Percentiles rank a stretch among this genome's conserved stretches.
Conservation (phyloP, 1,140 invertebrate species). For the Drosophila auraria region DNA sequence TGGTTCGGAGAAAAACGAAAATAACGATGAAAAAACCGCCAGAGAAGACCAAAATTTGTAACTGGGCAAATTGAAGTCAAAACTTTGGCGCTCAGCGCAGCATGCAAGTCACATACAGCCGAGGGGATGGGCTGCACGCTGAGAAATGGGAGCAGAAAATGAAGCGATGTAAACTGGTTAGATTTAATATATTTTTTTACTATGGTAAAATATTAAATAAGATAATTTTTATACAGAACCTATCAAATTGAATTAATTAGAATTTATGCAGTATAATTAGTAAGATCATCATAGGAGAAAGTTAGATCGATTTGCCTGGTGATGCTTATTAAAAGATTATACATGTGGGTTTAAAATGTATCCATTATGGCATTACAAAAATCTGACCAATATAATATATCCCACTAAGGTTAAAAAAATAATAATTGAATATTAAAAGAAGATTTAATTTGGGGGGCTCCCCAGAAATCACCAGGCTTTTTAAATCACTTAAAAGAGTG, state of each 20-base stretch:
- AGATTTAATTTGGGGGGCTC: not conserved
- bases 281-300: too few species aligned
- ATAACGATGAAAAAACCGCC: slow-evolving; percentile 20
- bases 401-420: not conserved
- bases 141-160: not conserved
- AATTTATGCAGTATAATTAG: not conserved
- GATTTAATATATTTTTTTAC: not conserved
- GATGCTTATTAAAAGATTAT: not conserved
- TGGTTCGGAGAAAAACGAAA: slow-evolving; percentile 21
- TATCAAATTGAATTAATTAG: not conserved
- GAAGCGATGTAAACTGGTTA: not conserved
- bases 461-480: too few species aligned
- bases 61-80: slow-evolving; percentile 78
- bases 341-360: too few species aligned
- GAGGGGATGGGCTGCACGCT: slow-evolving; percentile 7
- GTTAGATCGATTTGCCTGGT: not conserved
- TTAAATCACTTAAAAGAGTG: too few species aligned
- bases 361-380: too few species aligned
- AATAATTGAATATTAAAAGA: not conserved
- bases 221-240: not conserved
- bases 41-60: slow-evolving; percentile 64
- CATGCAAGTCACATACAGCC: slow-evolving; percentile 76
- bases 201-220: not conserved
- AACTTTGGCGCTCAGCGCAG: slow-evolving; percentile 69
- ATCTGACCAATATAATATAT: too few species aligned